phyloP scores from a whole-genome alignment of 2,113 vertebrate species.

The Cavia porcellus region DNA sequence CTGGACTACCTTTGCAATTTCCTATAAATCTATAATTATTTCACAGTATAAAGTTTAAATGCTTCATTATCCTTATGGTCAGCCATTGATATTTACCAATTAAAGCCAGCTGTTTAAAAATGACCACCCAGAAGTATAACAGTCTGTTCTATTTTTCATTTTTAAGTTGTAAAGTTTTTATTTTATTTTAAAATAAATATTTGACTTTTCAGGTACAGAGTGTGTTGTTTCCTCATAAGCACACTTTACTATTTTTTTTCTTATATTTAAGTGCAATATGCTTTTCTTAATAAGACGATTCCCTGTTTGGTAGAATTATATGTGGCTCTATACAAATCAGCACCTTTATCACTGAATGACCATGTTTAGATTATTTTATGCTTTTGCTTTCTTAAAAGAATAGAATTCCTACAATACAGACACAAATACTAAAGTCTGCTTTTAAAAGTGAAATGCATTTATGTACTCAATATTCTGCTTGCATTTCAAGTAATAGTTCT shows the following conservation, averaged over 20 bases:
- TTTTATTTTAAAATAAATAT: conserved; percentile 5
- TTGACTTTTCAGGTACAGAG: background rate
- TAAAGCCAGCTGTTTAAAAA: background rate
- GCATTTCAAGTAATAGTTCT: background rate
- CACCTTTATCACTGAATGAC: background rate
- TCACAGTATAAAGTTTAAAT: conserved; percentile 16
- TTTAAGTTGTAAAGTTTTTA: background rate
- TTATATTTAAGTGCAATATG: background rate
- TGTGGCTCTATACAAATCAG: background rate
- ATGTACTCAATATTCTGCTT: background rate
- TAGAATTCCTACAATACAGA: background rate
- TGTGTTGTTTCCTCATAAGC: background rate
- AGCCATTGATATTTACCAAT: background rate
- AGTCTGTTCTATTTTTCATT: background rate
- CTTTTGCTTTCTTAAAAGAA: background rate
- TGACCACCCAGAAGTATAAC: background rate
- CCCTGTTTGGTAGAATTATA: background rate
- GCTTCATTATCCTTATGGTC: background rate
- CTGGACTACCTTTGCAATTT: background rate
- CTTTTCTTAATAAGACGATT: background rate
- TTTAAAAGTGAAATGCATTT: background rate
- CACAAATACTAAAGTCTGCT: background rate
- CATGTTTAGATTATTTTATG: background rate
- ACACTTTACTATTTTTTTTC: background rate
- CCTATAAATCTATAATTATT: background rate